Percentiles rank a stretch among this genome's conserved stretches.
Evolutionary conservation across 2,113 vertebrate species (phyloP).

Genomic region (Syngnathus typhle): DNA sequence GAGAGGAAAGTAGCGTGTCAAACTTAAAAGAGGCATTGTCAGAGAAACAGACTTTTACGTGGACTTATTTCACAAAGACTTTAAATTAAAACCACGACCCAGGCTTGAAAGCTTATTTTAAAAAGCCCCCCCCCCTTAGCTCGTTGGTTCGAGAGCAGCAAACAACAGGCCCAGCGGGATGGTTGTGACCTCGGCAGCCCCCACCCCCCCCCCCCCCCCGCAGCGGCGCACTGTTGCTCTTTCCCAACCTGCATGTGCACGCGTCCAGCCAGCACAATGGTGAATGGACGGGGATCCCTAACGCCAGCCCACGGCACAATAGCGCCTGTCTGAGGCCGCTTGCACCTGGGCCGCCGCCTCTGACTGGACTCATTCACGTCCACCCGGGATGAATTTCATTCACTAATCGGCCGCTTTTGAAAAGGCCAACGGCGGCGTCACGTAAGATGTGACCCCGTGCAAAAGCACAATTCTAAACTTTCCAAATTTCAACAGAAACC

Average conservation of each 20-base stretch:
- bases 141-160: neutral
- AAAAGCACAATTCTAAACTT: too few species aligned
- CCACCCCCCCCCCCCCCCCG: too few species aligned
- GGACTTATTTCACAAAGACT: neutral
- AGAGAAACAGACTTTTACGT: neutral
- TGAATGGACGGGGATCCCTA: constrained; percentile 11
- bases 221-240: neutral
- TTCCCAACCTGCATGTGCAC: neutral
- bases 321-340: constrained; percentile 6
- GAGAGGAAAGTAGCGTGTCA: constrained; percentile 4
- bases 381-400: constrained; percentile 5
- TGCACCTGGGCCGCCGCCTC: constrained; percentile 3
- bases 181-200: neutral
- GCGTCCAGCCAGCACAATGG: constrained; percentile 4
- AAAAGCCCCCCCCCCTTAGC: neutral
- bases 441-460: neutral
- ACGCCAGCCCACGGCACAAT: constrained; percentile 1
- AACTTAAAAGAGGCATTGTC: neutral
- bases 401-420: constrained; percentile 2
- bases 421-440: neutral
- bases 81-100: neutral
- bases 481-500: too few species aligned
- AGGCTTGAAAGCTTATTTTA: neutral
- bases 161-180: neutral
- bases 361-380: constrained; percentile 14